These are phyloP conservation scores for Hermaeophaga mercurialis DNA, from an alignment of 2,888 invertebrate species.

Conservation along the genomic window DNA sequence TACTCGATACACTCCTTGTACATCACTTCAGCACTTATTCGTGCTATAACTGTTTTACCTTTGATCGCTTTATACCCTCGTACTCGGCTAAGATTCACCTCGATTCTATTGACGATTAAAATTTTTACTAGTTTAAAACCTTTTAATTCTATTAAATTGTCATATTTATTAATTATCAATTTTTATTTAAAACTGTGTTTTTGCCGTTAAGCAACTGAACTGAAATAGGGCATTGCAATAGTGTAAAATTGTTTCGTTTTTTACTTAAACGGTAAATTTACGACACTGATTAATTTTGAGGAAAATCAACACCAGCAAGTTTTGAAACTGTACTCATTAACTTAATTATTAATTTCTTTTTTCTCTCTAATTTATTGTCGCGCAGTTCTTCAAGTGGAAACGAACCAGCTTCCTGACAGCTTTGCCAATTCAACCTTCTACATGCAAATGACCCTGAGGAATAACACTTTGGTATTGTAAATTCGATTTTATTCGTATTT, in stretches of 20 bases:
- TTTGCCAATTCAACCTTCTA: conserved; percentile 11
- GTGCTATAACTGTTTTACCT: too few relatives aligned
- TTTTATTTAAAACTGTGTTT: conserved; percentile 6
- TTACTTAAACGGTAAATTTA: conserved; percentile 8
- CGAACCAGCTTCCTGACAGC: conserved; percentile 1
- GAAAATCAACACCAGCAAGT: conserved; percentile 6
- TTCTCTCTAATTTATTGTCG: conserved; percentile 11
- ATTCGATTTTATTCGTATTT: neutral
- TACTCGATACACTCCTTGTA: too few relatives aligned
- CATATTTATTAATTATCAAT: neutral
- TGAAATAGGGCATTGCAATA: conserved; percentile 7
- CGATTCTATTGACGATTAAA: too few relatives aligned
- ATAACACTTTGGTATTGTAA: neutral
- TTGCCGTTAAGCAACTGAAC: conserved; percentile 6
- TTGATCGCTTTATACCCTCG: too few relatives aligned
- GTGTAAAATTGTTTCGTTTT: conserved; percentile 8
- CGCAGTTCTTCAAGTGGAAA: conserved; percentile 1
- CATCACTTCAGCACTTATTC: too few relatives aligned
- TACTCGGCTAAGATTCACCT: too few relatives aligned
- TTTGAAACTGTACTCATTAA: conserved; percentile 13
- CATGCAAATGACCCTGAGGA: neutral
- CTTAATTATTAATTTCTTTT: conserved; percentile 7
- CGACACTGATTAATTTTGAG: conserved; percentile 9
- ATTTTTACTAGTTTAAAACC: too few relatives aligned
- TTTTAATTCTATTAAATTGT: too few relatives aligned